Percentiles rank a stretch among this genome's conserved stretches.
Conservation (phyloP, 2,797 vertebrate genomes). For the Xerus rutilus region DNA sequence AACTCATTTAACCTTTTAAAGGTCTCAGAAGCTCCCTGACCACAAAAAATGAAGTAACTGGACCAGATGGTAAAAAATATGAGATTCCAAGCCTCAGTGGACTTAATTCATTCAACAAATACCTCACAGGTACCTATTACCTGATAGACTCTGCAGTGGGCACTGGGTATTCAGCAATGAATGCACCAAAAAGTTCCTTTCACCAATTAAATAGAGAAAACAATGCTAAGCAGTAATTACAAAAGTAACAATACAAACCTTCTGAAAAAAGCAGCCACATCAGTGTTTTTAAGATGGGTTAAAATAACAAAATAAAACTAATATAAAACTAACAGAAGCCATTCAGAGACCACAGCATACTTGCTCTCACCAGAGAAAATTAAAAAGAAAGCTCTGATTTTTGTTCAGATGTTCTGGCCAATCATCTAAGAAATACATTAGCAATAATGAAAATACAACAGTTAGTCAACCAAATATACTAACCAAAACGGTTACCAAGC, state of each 20-base stretch:
- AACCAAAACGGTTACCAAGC: slow-evolving; percentile 36
- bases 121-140: background rate
- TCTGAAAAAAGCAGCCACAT: background rate
- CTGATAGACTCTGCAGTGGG: background rate
- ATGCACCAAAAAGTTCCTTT: background rate
- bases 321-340: slow-evolving; percentile 55
- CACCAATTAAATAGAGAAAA: background rate
- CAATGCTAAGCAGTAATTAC: background rate
- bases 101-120: background rate
- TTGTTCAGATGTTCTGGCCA: slow-evolving; percentile 27
- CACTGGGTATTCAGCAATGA: background rate
- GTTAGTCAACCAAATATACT: slow-evolving; percentile 16
- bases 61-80: background rate
- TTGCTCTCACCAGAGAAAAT: slow-evolving; percentile 85
- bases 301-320: slow-evolving; percentile 58
- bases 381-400: slow-evolving; percentile 35
- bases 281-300: slow-evolving; percentile 32
- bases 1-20: background rate
- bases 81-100: background rate
- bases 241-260: slow-evolving; percentile 58
- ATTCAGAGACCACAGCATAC: slow-evolving; percentile 79
- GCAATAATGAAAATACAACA: slow-evolving; percentile 64
- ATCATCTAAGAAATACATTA: slow-evolving; percentile 61
- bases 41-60: background rate
- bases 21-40: background rate